Evolutionary conservation across 2,113 vertebrate species (phyloP), one percentile per base, ranked within the genome.

Genomic region (Paralichthys olivaceus): DNA sequence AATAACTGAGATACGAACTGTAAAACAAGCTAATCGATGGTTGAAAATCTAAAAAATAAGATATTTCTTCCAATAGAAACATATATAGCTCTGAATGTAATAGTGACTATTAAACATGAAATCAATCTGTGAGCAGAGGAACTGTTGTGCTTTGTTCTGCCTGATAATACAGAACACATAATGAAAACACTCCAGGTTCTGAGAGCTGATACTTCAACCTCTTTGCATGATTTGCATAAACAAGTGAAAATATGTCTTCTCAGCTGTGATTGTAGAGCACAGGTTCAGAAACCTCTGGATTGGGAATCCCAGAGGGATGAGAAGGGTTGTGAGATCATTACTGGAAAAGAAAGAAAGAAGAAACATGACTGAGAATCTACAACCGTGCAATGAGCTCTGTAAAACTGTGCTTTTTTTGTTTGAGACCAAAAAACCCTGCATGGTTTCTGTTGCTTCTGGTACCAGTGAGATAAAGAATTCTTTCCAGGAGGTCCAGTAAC

Each of bases 271-370:
- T 28, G 57, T 9, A 34, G 32, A 9, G 32, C 4, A 15, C 57
- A 13, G 43, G 43, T 32, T 49, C 13, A 17, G 9, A 25, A 26
- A 45, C 55, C 43, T 29, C 29, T 20, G 29, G 53, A 25, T 26
- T 7, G 0, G 40, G 22, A 49, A 25, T 60, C 32, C 23, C 54
- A 40, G 26, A 51, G 53, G 49, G n/a, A 5, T 37, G 14, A 40
- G 43, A 51, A 53, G 25, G 43, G 29, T 32, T 14, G 20, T 58
- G 23, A 58, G 64, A 47, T 74, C 2, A 26, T 74, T 58, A 75
- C 37, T 59, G 7, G 32, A 19, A 62, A 64, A 57, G 47, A 13
- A 28, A 29, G 32, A 37, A 65, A 13, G 25, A 70, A 23, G 11
- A 59, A 47, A 34, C 32, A 34, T 34, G 37, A 64, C 4, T n/a